Evolutionary conservation across 2,797 vertebrate species (phyloP).

Genomic region (Sphenodon punctatus): DNA sequence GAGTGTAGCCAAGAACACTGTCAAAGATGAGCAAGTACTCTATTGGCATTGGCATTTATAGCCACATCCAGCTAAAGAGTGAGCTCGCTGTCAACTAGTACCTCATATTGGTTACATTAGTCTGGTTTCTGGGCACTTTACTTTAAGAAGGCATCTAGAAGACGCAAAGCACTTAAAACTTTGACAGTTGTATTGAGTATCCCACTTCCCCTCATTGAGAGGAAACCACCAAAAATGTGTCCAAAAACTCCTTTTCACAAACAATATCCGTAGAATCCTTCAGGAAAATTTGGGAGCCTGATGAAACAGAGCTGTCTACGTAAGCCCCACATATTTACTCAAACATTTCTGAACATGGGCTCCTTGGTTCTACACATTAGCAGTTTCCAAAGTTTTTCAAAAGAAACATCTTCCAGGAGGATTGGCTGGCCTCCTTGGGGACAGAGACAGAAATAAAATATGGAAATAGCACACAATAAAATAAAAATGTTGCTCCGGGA

Average conservation of each 20-base stretch:
- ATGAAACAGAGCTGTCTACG: slow-evolving; percentile 51
- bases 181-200: slow-evolving; percentile 60
- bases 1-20: background rate
- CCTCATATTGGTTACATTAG: slow-evolving; percentile 47
- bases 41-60: background rate
- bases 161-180: slow-evolving; percentile 57
- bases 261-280: slow-evolving; percentile 58
- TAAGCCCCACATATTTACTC: slow-evolving; percentile 25
- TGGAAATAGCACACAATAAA: background rate
- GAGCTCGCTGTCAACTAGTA: slow-evolving; percentile 25
- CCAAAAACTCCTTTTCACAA: slow-evolving; percentile 41
- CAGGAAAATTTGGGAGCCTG: slow-evolving; percentile 54
- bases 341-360: background rate
- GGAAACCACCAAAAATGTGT: slow-evolving; percentile 64
- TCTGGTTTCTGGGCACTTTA: slow-evolving; percentile 33
- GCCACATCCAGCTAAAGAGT: background rate
- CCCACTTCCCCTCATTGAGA: slow-evolving; percentile 61
- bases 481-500: too few species aligned
- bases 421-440: background rate
- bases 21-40: background rate
- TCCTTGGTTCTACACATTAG: background rate
- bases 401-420: background rate
- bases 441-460: slow-evolving; percentile 14
- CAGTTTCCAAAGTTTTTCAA: slow-evolving; percentile 29
- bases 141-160: background rate